Evolutionary conservation across 2,888 invertebrate species (phyloP), one percentile per base, ranked within the genome.

Genomic region (Drosophila maculinotata): DNA sequence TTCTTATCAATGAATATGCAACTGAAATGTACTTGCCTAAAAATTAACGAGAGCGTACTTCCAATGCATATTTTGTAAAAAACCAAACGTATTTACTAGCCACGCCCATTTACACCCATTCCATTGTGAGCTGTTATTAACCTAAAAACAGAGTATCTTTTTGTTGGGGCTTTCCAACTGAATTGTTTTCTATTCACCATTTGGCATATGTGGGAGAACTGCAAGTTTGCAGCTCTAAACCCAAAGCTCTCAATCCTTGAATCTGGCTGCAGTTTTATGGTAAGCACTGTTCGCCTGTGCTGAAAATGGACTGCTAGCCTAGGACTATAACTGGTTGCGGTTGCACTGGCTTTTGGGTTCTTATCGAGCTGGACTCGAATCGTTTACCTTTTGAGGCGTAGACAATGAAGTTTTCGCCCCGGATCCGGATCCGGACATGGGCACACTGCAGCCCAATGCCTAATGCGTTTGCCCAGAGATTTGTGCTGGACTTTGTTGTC

Each of bases 381-480:
- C 79, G 75, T 69, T 83, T 78, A 82, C 82, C 82, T 86, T 80
- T 69, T 69, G 49, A 67, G 70, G 36, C 74, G 54, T 69, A 64
- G 79, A 81, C 85, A 84, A 79, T 83, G 73, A 70, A 77, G 69
- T 67, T 73, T 64, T 58, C 25, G 49, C 53, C 38, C 10, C 9
- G 42, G 41, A 26, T 12, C 20, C 12, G 14, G 28, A 20, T 25
- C 15, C 36, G 47, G 36, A 30, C 28, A 14, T 9, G 42, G 15
- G 14, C 17, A 25, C 36, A 35, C 49, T 62, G 45, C 63, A 44
- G 23, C 38, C 59, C 64, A 78, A 84, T 77, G 73, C 48, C 60
- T 69, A 73, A 73, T 65, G 65, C 65, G 52, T 69, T 69, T 59
- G 67, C 60, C 57, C 48, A 74, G 48, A 67, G 67, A 75, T 78